A percentile compares a stretch with the other conserved stretches of the same genome.
Conservation (phyloP, 2,797 vertebrate species). For the Helicolenus hilgendorfi region DNA sequence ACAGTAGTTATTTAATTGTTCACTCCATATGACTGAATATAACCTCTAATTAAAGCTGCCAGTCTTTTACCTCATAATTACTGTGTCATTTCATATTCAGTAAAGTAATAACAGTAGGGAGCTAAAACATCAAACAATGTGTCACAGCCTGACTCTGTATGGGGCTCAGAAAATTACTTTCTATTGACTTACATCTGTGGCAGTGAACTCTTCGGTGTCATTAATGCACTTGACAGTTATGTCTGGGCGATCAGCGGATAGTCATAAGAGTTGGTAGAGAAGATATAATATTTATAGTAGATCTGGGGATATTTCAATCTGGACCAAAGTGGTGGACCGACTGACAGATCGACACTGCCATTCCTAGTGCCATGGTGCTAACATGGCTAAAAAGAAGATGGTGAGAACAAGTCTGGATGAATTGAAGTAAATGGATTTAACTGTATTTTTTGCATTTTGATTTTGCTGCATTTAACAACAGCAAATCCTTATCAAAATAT, state of each 20-base stretch:
- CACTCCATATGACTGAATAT: constrained; percentile 58
- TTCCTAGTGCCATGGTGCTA: too few species aligned
- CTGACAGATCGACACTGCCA: background rate
- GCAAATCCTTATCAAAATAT: background rate
- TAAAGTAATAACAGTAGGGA: constrained; percentile 68
- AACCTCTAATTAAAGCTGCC: constrained; percentile 75
- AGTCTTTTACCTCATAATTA: constrained; percentile 72
- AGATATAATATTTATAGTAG: background rate
- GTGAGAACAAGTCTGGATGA: background rate
- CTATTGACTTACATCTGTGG: constrained; percentile 89
- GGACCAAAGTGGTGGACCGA: too few species aligned
- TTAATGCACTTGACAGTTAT: constrained; percentile 90
- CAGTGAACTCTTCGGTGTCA: constrained; percentile 89
- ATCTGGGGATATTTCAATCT: background rate
- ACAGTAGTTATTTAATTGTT: constrained; percentile 71
- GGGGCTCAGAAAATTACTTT: constrained; percentile 54
- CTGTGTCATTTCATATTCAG: constrained; percentile 61
- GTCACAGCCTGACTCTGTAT: constrained; percentile 46
- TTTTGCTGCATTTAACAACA: background rate
- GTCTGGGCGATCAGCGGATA: constrained; percentile 88
- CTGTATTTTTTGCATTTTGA: too few species aligned
- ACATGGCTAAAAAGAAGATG: too few species aligned
- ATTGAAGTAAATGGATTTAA: background rate
- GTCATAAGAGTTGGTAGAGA: constrained; percentile 89
- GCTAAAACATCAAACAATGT: constrained; percentile 71